Evolutionary conservation across 2,797 vertebrate genomes (phyloP), one percentile per base, ranked within the genome.

Genomic region (Oceanodroma leucorhoa): DNA sequence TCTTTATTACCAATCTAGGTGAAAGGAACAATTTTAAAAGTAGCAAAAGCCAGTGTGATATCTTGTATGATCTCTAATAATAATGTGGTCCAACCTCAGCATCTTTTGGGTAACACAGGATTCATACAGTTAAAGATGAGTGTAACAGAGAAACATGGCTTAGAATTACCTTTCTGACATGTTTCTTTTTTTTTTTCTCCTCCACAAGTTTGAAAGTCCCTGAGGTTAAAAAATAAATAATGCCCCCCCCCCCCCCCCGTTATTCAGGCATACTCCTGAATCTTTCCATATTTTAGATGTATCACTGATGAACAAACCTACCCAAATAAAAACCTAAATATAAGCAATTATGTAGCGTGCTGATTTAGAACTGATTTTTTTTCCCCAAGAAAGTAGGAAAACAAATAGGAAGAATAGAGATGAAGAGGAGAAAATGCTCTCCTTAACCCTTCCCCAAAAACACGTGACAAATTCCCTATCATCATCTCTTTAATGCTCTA

Each of bases 401-500:
- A 58, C 4, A 53, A 36, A 45, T 71, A 54, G 11, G 5, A 77
- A 21, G 12, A 51, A 55, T 41, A 55, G 4, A 77, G 13, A 51
- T 54, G 9, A 70, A 78, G 32, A 71, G 18, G 76, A 76, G 16
- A 88, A 70, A 77, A 61, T 40, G 7, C 5, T 9, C 15, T 85
- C 14, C 27, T 72, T 67, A 80, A 60, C 20, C 26, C 10, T 80
- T 87, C 17, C 45, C 24, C 3, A 46, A 64, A 93, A 81, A 58
- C 34, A 55, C 0, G 0, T 46, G 36, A 41, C 1, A 2, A 69
- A 41, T 55, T 71, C 34, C 11, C 5, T 50, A 51, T 57, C 40
- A 48, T 64, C 15, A 40, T 81, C 26, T 60, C 20, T 69, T 60
- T 75, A 73, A 64, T 83, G 27, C 13, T 78, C 53, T 83, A 10